Evolutionary conservation across 2,113 vertebrate species (phyloP).

Genomic region (Calypte anna): DNA sequence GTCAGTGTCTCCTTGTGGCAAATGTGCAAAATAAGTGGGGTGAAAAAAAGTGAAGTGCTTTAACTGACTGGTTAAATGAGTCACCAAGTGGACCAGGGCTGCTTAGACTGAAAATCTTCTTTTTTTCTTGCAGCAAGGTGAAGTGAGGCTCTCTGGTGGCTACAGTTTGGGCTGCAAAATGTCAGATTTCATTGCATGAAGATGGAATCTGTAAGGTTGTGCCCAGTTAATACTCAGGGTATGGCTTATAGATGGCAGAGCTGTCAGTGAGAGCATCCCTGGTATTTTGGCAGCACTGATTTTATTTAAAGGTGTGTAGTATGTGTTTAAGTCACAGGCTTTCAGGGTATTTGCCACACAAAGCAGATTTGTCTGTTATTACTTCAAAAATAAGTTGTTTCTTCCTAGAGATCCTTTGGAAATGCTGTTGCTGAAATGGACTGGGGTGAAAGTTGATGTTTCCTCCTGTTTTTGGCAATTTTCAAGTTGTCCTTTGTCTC

Average conservation of each 20-base stretch:
- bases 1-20: neutral
- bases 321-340: neutral
- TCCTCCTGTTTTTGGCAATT: neutral
- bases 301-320: neutral
- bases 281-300: neutral
- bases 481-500: neutral
- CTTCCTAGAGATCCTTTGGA: neutral
- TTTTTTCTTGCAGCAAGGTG: neutral
- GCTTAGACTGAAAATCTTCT: neutral
- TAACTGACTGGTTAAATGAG: slow-evolving; percentile 24
- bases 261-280: neutral
- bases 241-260: neutral
- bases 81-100: neutral
- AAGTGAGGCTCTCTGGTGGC: neutral
- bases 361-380: neutral
- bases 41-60: neutral
- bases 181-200: neutral
- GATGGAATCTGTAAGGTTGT: neutral
- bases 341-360: neutral
- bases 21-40: neutral
- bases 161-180: neutral
- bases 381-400: neutral
- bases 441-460: neutral
- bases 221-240: neutral
- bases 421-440: neutral